Evolutionary conservation across 2,113 vertebrate species (phyloP).

Genomic region (Coregonus clupeaformis): DNA sequence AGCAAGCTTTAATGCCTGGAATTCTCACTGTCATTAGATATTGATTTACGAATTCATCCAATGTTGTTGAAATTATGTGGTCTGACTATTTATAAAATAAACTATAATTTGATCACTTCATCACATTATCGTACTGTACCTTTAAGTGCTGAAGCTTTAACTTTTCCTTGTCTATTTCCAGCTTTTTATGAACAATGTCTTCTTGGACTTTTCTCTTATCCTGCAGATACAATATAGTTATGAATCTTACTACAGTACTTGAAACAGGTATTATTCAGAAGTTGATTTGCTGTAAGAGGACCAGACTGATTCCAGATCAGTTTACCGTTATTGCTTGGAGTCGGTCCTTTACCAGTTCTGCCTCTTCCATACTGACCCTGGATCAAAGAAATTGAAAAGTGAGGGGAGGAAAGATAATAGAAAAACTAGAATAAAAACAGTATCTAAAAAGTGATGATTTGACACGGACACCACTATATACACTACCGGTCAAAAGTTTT

Average conservation of each 20-base stretch:
- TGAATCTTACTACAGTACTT: too few relatives aligned
- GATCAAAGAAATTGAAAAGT: slow-evolving; percentile 11
- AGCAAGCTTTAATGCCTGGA: too few relatives aligned
- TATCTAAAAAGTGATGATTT: background rate
- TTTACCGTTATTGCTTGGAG: slow-evolving; percentile 88
- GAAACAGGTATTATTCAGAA: too few relatives aligned
- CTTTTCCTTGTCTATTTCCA: slow-evolving; percentile 84
- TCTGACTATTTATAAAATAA: too few relatives aligned
- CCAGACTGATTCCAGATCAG: too few relatives aligned
- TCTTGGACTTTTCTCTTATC: slow-evolving; percentile 86
- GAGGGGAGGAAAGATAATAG: background rate
- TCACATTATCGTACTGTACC: slow-evolving; percentile 54
- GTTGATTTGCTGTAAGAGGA: too few relatives aligned
- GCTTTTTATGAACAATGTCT: slow-evolving; percentile 80
- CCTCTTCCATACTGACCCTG: slow-evolving; percentile 84
- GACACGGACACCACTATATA: too few relatives aligned
- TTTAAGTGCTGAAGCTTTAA: slow-evolving; percentile 83
- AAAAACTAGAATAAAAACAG: background rate
- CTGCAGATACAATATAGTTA: slow-evolving; percentile 56
- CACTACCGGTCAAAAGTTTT: too few relatives aligned
- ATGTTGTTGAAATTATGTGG: too few relatives aligned
- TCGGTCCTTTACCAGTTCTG: slow-evolving; percentile 80
- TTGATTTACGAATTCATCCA: too few relatives aligned
- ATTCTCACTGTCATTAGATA: too few relatives aligned
- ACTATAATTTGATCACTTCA: background rate